A percentile compares a stretch with the other conserved stretches of the same genome.
phyloP scores from a whole-genome alignment of 2,797 vertebrate species.

The Karalla daura region DNA sequence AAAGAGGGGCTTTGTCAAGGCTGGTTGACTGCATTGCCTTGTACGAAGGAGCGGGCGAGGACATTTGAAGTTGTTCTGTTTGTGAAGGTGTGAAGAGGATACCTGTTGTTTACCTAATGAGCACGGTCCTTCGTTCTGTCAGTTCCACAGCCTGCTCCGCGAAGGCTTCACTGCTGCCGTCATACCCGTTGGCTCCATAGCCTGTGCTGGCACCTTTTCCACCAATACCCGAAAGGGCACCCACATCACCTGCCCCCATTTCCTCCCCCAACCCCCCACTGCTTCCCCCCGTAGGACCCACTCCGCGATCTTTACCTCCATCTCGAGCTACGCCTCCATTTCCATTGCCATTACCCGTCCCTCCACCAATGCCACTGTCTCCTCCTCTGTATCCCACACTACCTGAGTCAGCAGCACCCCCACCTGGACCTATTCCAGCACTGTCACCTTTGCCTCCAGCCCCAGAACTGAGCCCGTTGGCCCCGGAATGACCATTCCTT shows the following conservation, averaged over 20 bases:
- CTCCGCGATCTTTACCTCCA: constrained; percentile 17
- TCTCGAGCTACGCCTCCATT: constrained; percentile 9
- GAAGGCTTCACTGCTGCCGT: constrained; percentile 56
- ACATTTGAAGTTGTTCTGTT: neutral
- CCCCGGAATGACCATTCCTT: too few relatives aligned
- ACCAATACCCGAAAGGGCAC: constrained; percentile 23
- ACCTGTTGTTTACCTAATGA: constrained; percentile 82
- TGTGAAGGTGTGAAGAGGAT: constrained; percentile 33
- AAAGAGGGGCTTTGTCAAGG: neutral
- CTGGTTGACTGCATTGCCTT: neutral
- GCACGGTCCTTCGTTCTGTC: constrained; percentile 83
- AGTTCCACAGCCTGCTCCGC: constrained; percentile 81
- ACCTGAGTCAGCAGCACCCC: constrained; percentile 5
- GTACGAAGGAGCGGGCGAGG: neutral
- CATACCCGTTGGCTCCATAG: constrained; percentile 50
- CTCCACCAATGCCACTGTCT: constrained; percentile 7
- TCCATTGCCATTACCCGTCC: neutral
- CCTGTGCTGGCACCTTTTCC: constrained; percentile 38
- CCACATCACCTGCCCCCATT: constrained; percentile 23
- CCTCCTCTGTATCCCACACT: constrained; percentile 14
- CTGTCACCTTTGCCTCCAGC: neutral
- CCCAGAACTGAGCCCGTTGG: neutral
- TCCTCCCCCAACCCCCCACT: constrained; percentile 19
- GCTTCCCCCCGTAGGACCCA: constrained; percentile 7
- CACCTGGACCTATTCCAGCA: constrained; percentile 18